Evolutionary conservation across 2,113 vertebrate species (phyloP).

Genomic region (Candoia aspera): DNA sequence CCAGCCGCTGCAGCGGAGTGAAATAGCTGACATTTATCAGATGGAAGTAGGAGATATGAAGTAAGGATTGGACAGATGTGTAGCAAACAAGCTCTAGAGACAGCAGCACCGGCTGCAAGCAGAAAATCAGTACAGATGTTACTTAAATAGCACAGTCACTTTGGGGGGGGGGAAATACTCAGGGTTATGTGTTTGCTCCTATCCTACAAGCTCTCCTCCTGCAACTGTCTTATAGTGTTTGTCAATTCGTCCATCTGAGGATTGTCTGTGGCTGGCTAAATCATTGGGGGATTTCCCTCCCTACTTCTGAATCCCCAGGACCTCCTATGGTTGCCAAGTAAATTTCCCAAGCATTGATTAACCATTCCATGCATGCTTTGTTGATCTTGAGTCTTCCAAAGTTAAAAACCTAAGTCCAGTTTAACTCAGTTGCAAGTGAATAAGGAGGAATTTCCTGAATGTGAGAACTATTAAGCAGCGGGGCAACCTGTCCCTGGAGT

Average conservation of each 20-base stretch:
- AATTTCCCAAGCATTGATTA: too few species aligned
- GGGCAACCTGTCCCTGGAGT: too few species aligned
- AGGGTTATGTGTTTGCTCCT: neutral
- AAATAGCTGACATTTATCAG: neutral
- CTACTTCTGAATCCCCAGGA: too few species aligned
- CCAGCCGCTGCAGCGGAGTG: neutral
- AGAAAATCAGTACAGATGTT: neutral
- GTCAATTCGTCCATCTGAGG: neutral
- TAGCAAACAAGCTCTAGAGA: neutral
- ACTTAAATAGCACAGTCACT: neutral
- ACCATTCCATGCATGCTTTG: too few species aligned
- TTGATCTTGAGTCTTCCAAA: neutral
- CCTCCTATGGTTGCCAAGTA: too few species aligned
- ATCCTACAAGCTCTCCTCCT: neutral
- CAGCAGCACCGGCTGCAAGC: neutral
- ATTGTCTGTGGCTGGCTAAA: neutral
- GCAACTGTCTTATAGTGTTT: neutral
- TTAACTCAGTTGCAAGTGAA: neutral
- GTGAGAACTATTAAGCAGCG: too few species aligned
- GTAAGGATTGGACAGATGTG: neutral
- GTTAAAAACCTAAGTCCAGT: neutral
- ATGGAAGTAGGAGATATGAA: neutral
- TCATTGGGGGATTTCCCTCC: too few species aligned
- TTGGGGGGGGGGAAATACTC: too few species aligned
- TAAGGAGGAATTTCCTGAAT: too few species aligned